Percentiles rank a stretch among this genome's conserved stretches.
These are phyloP conservation scores for Hipparchia semele DNA, from an alignment of 2,888 invertebrate species.

Conservation along the genomic window DNA sequence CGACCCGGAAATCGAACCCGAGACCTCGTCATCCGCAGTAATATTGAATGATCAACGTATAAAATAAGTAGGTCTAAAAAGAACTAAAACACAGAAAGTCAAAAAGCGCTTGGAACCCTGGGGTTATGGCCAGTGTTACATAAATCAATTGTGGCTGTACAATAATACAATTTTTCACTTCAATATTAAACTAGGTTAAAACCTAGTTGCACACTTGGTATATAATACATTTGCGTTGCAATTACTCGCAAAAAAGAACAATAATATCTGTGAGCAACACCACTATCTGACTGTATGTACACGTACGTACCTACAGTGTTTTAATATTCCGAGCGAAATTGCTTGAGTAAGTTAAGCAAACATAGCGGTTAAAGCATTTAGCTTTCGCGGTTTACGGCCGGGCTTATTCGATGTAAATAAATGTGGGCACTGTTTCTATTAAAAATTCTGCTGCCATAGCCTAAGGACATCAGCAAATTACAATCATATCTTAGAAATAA, in stretches of 20 bases:
- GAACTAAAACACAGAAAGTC: too few species aligned
- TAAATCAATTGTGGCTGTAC: neutral
- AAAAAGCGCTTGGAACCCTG: too few species aligned
- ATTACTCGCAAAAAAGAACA: neutral
- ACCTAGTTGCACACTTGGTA: neutral
- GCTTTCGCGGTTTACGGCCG: slow-evolving; percentile 29
- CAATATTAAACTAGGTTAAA: neutral
- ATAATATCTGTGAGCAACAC: neutral
- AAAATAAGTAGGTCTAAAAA: too few species aligned
- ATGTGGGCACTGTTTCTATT: slow-evolving; percentile 21
- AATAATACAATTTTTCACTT: neutral
- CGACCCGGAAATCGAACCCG: too few species aligned
- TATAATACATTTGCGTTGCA: neutral
- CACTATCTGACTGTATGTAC: slow-evolving; percentile 1
- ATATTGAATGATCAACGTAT: too few species aligned
- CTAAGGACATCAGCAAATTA: slow-evolving; percentile 4
- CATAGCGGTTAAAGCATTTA: slow-evolving; percentile 27
- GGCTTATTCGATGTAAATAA: slow-evolving; percentile 27
- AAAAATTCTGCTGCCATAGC: slow-evolving; percentile 2
- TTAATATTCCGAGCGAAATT: slow-evolving; percentile 27
- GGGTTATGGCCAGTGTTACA: too few species aligned
- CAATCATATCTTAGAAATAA: neutral
- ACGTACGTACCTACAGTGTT: slow-evolving; percentile 18
- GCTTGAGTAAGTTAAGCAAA: slow-evolving; percentile 29
- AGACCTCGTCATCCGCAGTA: too few species aligned